A percentile compares a stretch with the other conserved stretches of the same genome.
phyloP scores from a whole-genome alignment of 2,113 vertebrate genomes.

The Pampusana beccarii region DNA sequence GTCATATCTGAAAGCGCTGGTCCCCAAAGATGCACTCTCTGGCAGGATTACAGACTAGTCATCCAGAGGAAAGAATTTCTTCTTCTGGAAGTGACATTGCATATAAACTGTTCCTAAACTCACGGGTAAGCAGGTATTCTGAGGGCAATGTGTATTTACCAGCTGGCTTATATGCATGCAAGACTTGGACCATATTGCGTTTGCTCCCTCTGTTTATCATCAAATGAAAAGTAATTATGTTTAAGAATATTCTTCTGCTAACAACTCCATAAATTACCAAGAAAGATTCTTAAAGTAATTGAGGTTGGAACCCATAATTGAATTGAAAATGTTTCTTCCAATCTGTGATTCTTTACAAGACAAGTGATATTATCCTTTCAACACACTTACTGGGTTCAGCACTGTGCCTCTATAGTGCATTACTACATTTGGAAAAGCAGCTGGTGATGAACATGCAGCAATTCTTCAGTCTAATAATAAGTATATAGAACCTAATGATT shows the following conservation, averaged over 20 bases:
- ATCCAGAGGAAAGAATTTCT: neutral
- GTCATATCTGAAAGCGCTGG: neutral
- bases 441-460: slow-evolving; percentile 43
- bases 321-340: slow-evolving; percentile 6
- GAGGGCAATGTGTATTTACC: neutral
- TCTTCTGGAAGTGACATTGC: neutral
- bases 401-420: neutral
- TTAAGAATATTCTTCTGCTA: slow-evolving; percentile 1
- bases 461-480: slow-evolving; percentile 39
- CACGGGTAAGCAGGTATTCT: slow-evolving; percentile 17
- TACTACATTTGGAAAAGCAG: slow-evolving; percentile 33
- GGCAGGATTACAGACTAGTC: neutral
- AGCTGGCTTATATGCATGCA: neutral
- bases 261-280: slow-evolving; percentile 22
- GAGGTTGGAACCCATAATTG: slow-evolving; percentile 39
- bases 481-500: slow-evolving; percentile 35
- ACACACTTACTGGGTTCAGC: neutral
- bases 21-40: neutral
- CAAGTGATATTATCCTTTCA: neutral
- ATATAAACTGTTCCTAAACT: neutral
- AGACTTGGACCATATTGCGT: neutral
- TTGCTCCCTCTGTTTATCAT: slow-evolving; percentile 24
- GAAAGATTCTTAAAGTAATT: slow-evolving; percentile 32
- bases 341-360: slow-evolving; percentile 35
- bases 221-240: slow-evolving; percentile 38